phyloP scores from a whole-genome alignment of 2,888 invertebrate genomes.

The Morpho achilles region DNA sequence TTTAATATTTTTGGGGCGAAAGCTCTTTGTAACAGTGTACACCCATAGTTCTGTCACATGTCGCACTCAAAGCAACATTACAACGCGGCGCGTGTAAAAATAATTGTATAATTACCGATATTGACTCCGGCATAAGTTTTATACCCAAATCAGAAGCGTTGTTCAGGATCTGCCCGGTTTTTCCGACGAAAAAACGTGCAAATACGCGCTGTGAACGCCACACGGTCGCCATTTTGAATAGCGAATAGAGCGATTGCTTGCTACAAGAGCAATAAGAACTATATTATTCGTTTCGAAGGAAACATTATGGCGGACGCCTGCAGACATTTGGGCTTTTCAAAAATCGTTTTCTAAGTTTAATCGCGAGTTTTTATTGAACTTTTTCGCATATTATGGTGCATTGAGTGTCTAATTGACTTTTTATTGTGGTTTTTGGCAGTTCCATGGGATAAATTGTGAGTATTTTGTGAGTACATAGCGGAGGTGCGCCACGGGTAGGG shows the following conservation, averaged over 20 bases:
- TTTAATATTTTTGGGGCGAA: conserved; percentile 31
- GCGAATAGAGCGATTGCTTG: conserved; percentile 78
- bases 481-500: conserved; percentile 80
- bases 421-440: conserved; percentile 74
- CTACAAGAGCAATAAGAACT: conserved; percentile 79
- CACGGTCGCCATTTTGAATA: conserved; percentile 80
- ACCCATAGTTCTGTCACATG: conserved; percentile 77
- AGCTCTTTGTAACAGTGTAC: conserved; percentile 63
- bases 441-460: conserved; percentile 72
- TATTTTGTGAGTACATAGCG: conserved; percentile 75
- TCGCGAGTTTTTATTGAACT: conserved; percentile 78
- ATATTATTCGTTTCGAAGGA: conserved; percentile 80
- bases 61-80: conserved; percentile 70
- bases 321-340: conserved; percentile 78
- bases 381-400: conserved; percentile 77
- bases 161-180: conserved; percentile 70
- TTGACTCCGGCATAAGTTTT: conserved; percentile 57
- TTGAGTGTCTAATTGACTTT: conserved; percentile 71
- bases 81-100: conserved; percentile 57
- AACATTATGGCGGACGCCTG: conserved; percentile 81
- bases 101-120: conserved; percentile 75
- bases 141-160: conserved; percentile 66
- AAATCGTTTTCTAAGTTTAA: conserved; percentile 79
- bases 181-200: conserved; percentile 71
- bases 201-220: conserved; percentile 74